These are phyloP conservation scores for Lacerta viridis DNA, from an alignment of 2,797 vertebrate genomes.

Conservation along the genomic window DNA sequence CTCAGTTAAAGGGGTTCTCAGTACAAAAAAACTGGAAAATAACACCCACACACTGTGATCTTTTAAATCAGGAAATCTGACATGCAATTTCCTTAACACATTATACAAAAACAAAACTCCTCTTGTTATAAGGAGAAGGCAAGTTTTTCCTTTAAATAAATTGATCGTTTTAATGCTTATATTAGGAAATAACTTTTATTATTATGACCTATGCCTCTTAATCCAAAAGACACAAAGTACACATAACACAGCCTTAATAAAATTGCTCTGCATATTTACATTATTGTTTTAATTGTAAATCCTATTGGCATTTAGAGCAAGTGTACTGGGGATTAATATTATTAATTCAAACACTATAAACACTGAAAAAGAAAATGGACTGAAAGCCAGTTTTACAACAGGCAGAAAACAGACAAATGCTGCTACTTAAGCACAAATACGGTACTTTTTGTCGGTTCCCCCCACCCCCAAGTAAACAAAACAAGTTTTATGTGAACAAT, in stretches of 20 bases:
- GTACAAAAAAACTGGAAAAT: neutral
- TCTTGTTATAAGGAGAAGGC: neutral
- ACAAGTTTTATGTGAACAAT: slow-evolving; percentile 47
- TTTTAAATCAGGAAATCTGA: slow-evolving; percentile 7
- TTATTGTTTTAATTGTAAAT: slow-evolving; percentile 7
- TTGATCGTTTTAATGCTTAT: neutral
- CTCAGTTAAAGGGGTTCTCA: slow-evolving; percentile 13
- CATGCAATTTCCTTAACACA: neutral
- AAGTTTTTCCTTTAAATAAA: neutral
- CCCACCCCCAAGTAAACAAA: slow-evolving; percentile 33
- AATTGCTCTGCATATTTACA: neutral
- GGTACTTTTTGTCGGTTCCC: neutral
- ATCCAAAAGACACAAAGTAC: neutral
- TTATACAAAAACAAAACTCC: slow-evolving; percentile 15
- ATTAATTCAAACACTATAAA: neutral
- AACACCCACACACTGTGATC: neutral
- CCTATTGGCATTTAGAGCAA: neutral
- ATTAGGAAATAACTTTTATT: neutral
- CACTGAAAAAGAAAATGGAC: neutral
- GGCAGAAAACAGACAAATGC: neutral
- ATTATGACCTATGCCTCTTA: neutral
- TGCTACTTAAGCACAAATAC: neutral
- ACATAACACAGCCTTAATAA: neutral
- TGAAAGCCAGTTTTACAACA: neutral
- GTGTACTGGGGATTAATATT: neutral